Base-by-base conservation (phyloP, 2,113 vertebrate genomes). In the Percina caprodes region DNA sequence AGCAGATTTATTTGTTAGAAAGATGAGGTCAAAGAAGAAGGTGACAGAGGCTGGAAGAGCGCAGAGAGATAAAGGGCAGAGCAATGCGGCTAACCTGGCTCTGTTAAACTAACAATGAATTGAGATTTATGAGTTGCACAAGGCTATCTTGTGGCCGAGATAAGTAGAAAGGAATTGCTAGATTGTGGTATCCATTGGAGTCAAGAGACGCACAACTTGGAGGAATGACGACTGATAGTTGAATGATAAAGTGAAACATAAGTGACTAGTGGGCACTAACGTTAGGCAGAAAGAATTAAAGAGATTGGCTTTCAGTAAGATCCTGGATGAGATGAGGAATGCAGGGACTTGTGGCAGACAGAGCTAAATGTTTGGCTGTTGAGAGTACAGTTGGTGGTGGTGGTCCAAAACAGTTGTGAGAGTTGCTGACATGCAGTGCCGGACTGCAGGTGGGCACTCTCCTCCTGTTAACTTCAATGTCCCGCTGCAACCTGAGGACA, bases 391-490 rank as follows among this genome's bases (percentile, higher is more conserved):
- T n/a, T n/a, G 72, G 75, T 19, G 39, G 74, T 33, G 59, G 67
- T 35, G 19, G 66, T 71, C 63, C 45, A 52, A 82, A 81, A 61
- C 67, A 70, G 69, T 60, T 79, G 65, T 33, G 77, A 77, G 76
- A 79, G 72, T 24, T 69, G 85, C 87, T 85, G 89, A 84, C 83
- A 18, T 65, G 78, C 63, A 63, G 55, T 1, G n/a, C 71, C 60
- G 61, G 69, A 78, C 74, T 59, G 74, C 83, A 83, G 83, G 83
- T 87, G 76, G 67, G 9, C 19, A 55, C 70, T 92, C 89, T 75
- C 73, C 75, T 89, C 45, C 33, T 68, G 87, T 92, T 88, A 91
- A 52, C 66, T 74, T 91, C 88, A 92, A 76, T 60, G 85, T 91
- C 92, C 55, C 0, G 54, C 67, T 60, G 67, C 66, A 69, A 83